Conservation (phyloP, 2,113 vertebrate species). For the Peromyscus leucopus region DNA sequence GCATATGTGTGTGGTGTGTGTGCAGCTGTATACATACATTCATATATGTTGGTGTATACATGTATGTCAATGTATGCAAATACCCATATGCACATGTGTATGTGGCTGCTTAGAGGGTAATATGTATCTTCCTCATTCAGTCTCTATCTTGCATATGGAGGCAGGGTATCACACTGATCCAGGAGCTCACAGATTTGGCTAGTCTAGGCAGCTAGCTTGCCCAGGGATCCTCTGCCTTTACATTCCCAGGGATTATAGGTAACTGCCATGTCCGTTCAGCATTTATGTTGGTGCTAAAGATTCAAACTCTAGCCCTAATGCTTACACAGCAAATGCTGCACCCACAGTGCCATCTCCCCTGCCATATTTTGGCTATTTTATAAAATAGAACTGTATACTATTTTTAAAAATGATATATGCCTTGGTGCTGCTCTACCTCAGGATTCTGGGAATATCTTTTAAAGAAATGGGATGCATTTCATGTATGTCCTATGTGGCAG, state of each 20-base stretch:
- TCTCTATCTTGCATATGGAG: neutral
- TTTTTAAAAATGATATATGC: neutral
- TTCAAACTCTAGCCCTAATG: neutral
- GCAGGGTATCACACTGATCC: neutral
- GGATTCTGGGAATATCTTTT: neutral
- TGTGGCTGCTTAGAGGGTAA: neutral
- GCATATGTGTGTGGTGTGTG: neutral
- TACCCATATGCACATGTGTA: neutral
- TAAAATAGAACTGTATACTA: neutral
- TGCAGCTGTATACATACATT: neutral
- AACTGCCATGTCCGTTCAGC: neutral
- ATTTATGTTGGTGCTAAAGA: neutral
- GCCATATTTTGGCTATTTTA: neutral
- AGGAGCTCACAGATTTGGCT: neutral
- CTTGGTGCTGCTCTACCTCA: neutral
- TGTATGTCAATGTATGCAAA: neutral
- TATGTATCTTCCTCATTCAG: neutral
- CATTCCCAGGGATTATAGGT: neutral
- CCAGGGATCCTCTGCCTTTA: neutral
- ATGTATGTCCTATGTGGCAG: neutral
- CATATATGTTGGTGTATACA: neutral
- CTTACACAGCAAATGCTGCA: neutral
- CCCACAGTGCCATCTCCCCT: neutral
- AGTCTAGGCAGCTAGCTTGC: too few relatives aligned
- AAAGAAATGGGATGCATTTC: neutral